phyloP scores from a whole-genome alignment of 2,797 vertebrate genomes.

The Siniperca obscura region DNA sequence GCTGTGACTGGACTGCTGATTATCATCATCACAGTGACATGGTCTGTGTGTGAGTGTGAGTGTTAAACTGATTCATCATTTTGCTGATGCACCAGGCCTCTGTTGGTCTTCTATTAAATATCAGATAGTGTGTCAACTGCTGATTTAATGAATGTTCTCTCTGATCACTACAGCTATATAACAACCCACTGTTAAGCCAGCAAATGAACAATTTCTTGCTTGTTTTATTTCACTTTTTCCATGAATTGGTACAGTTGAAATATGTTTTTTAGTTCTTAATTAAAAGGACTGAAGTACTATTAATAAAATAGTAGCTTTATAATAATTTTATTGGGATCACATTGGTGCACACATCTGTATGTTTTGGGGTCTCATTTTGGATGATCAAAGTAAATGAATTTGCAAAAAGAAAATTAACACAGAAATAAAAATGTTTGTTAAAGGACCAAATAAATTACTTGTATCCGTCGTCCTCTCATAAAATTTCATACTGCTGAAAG shows the following conservation, averaged over 20 bases:
- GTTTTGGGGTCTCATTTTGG: background rate
- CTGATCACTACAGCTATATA: background rate
- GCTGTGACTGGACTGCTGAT: slow-evolving; percentile 69
- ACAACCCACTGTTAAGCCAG: background rate
- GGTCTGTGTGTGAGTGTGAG: slow-evolving; percentile 38
- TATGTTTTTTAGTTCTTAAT: background rate
- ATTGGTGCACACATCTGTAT: background rate
- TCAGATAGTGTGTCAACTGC: slow-evolving; percentile 11
- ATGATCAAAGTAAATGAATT: slow-evolving; percentile 11
- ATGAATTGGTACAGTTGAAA: background rate
- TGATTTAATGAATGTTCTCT: slow-evolving; percentile 6
- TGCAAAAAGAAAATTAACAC: background rate
- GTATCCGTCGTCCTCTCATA: background rate
- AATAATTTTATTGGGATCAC: background rate
- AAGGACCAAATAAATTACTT: background rate
- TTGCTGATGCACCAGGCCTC: slow-evolving; percentile 24
- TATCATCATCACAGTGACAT: slow-evolving; percentile 55
- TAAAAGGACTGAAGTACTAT: background rate
- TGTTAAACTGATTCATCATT: slow-evolving; percentile 55
- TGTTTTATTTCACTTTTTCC: background rate
- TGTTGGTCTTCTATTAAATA: slow-evolving; percentile 19
- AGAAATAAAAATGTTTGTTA: background rate
- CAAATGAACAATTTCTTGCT: background rate
- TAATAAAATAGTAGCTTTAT: background rate
- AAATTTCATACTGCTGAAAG: slow-evolving; percentile 10